phyloP scores from a whole-genome alignment of 2,797 vertebrate genomes.

The Masticophis lateralis region DNA sequence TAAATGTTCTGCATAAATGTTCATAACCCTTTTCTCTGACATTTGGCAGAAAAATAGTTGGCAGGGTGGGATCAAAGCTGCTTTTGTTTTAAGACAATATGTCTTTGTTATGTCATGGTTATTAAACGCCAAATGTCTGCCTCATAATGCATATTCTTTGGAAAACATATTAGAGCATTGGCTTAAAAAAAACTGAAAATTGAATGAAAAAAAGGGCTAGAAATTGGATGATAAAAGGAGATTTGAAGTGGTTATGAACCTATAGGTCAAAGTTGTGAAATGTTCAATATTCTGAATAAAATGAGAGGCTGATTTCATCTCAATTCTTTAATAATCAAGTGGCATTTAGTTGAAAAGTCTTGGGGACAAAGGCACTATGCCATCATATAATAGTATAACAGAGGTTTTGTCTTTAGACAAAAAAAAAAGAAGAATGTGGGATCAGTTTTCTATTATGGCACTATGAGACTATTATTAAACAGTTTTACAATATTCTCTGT shows the following conservation, averaged over 20 bases:
- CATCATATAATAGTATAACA: not conserved
- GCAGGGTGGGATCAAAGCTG: not conserved
- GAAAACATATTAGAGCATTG: not conserved
- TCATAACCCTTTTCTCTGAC: not conserved
- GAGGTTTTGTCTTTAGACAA: not conserved
- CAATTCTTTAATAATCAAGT: not conserved
- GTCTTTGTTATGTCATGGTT: slow-evolving; percentile 5
- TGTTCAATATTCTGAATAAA: not conserved
- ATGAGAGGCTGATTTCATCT: slow-evolving; percentile 10
- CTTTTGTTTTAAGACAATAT: slow-evolving; percentile 27
- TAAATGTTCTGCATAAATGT: not conserved
- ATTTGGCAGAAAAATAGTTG: slow-evolving; percentile 14
- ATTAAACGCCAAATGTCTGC: slow-evolving; percentile 15
- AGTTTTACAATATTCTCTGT: not conserved
- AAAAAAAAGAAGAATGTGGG: not conserved
- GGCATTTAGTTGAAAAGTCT: slow-evolving; percentile 3
- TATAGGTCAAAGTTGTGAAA: not conserved
- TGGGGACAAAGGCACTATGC: not conserved
- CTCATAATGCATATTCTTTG: slow-evolving; percentile 5
- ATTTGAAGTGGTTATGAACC: not conserved
- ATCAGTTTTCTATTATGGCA: not conserved
- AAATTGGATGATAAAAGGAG: not conserved
- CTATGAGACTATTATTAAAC: not conserved
- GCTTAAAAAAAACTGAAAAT: not conserved
- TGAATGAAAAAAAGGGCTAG: not conserved